phyloP scores from a whole-genome alignment of 2,113 vertebrate species.

The Hylia prasina region DNA sequence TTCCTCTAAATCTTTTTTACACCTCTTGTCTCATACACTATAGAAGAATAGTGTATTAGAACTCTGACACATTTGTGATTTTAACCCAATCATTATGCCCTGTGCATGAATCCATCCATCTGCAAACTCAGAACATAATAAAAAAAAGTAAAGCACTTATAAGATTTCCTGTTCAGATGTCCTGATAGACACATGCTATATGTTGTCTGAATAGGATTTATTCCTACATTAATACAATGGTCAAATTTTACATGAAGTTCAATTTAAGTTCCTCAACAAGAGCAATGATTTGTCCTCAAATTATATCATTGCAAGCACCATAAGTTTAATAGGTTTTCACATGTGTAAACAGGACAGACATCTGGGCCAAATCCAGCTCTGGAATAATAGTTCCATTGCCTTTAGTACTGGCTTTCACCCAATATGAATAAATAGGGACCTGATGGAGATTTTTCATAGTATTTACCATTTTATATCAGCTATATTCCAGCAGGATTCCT shows the following conservation, averaged over 20 bases:
- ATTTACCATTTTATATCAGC: background rate
- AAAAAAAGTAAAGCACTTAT: background rate
- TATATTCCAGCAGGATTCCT: background rate
- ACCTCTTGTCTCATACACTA: background rate
- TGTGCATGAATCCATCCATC: background rate
- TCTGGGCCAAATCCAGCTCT: conserved; percentile 1
- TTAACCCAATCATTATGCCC: background rate
- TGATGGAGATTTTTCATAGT: background rate
- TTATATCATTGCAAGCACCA: background rate
- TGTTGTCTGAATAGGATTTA: background rate
- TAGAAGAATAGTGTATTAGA: background rate
- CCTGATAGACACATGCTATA: background rate
- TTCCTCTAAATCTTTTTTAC: background rate
- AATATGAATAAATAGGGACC: background rate
- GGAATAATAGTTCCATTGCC: conserved; percentile 6
- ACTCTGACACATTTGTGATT: background rate
- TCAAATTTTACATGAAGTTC: background rate
- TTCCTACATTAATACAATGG: background rate
- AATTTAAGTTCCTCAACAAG: background rate
- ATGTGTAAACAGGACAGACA: background rate
- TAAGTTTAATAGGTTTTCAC: background rate
- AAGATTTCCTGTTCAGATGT: background rate
- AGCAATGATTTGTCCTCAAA: background rate
- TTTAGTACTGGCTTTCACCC: conserved; percentile 10
- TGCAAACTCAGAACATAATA: background rate